Evolutionary conservation across 2,113 vertebrate species (phyloP).

Genomic region (Cromileptes altivelis): DNA sequence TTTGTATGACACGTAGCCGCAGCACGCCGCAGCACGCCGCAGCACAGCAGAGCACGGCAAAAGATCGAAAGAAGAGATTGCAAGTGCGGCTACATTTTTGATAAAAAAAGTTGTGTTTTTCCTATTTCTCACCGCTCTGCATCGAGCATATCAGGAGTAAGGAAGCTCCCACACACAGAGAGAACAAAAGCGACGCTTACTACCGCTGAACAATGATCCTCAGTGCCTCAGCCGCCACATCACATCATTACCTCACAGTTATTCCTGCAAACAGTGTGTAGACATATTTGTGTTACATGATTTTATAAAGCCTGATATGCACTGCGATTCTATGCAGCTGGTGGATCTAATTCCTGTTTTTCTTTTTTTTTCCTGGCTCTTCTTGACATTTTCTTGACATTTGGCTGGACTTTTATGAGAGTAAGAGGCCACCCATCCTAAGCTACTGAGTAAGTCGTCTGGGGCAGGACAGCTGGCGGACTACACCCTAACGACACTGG

Average conservation of each 20-base stretch:
- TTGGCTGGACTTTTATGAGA: slow-evolving; percentile 31
- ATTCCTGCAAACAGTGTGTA: slow-evolving; percentile 17
- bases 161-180: slow-evolving; percentile 13
- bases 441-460: slow-evolving; percentile 41
- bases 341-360: neutral
- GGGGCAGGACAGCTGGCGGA: slow-evolving; percentile 49
- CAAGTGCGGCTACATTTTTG: neutral
- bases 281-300: neutral
- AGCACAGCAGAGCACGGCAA: neutral
- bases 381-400: slow-evolving; percentile 42
- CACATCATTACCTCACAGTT: slow-evolving; percentile 39
- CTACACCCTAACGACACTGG: slow-evolving; percentile 30
- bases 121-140: slow-evolving; percentile 19
- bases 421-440: slow-evolving; percentile 10
- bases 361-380: neutral
- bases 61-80: slow-evolving; percentile 34
- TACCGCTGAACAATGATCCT: slow-evolving; percentile 28
- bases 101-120: slow-evolving; percentile 28
- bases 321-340: neutral
- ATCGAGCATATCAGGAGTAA: slow-evolving; percentile 26
- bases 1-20: slow-evolving; percentile 33
- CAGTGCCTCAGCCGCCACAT: slow-evolving; percentile 13
- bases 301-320: neutral
- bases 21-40: slow-evolving; percentile 22
- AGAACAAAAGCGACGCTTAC: slow-evolving; percentile 28